A percentile compares a stretch with the other conserved stretches of the same genome.
Evolutionary conservation across 2,113 vertebrate species (phyloP).

Genomic region (Onychorhynchus coronatus): DNA sequence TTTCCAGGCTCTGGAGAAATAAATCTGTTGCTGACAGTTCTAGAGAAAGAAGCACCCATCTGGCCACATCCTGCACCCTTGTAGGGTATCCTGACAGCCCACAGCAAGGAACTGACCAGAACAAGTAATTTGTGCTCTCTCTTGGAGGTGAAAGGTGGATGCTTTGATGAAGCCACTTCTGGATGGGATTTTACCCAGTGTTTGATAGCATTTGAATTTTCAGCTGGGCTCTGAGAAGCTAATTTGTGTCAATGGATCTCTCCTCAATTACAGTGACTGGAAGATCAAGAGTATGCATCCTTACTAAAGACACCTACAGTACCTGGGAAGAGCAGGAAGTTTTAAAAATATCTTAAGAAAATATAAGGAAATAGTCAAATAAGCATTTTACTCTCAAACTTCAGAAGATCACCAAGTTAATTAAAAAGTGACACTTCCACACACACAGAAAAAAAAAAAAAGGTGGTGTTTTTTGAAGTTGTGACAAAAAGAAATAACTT

Average conservation of each 20-base stretch:
- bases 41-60: background rate
- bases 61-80: background rate
- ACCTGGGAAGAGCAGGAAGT: background rate
- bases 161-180: background rate
- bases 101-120: background rate
- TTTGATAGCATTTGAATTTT: background rate
- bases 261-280: background rate
- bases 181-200: background rate
- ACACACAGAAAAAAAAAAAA: background rate
- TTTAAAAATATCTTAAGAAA: background rate
- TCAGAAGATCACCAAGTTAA: background rate
- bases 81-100: background rate
- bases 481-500: background rate
- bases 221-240: background rate
- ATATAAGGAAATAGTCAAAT: background rate
- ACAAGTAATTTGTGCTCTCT: background rate
- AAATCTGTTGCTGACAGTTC: background rate
- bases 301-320: background rate
- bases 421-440: background rate
- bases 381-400: background rate
- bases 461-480: background rate
- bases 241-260: background rate
- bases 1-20: background rate
- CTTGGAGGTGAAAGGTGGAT: background rate
- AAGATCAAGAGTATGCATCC: background rate